These are phyloP conservation scores for Cyprinodon tularosa DNA, from an alignment of 2,113 vertebrate species.

Conservation along the genomic window DNA sequence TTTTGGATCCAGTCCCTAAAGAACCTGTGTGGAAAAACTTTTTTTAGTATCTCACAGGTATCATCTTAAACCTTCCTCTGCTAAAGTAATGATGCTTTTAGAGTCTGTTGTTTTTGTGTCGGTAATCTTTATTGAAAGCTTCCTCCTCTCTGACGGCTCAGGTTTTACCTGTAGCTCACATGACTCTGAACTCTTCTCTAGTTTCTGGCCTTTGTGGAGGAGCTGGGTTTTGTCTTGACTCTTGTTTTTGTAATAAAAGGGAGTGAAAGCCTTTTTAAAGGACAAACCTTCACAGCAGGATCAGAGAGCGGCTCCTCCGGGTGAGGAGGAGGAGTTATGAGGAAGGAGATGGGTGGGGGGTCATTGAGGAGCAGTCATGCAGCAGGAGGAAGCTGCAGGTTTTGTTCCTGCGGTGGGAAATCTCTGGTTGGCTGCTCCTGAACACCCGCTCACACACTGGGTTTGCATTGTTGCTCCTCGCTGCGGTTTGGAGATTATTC, in stretches of 20 bases:
- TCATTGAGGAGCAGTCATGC: slow-evolving; percentile 74
- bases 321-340: slow-evolving; percentile 33
- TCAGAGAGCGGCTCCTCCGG: slow-evolving; percentile 47
- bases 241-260: slow-evolving; percentile 3
- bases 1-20: slow-evolving; percentile 1
- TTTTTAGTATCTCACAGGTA: slow-evolving; percentile 22
- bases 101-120: neutral
- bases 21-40: slow-evolving; percentile 7
- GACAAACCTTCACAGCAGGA: slow-evolving; percentile 58
- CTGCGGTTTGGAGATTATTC: slow-evolving; percentile 46
- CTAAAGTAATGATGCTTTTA: slow-evolving; percentile 3
- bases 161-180: neutral
- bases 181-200: neutral
- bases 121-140: neutral
- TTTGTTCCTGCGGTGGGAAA: slow-evolving; percentile 75
- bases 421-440: slow-evolving; percentile 70
- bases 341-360: slow-evolving; percentile 30
- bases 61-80: neutral
- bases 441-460: slow-evolving; percentile 37
- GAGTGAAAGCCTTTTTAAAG: slow-evolving; percentile 38
- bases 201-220: slow-evolving; percentile 12
- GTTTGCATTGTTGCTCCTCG: slow-evolving; percentile 51
- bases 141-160: neutral
- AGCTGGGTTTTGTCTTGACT: slow-evolving; percentile 20
- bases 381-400: slow-evolving; percentile 71